Evolutionary conservation across 2,888 invertebrate genomes (phyloP), one percentile per base, ranked within the genome.

Genomic region (Agrotis segetum): DNA sequence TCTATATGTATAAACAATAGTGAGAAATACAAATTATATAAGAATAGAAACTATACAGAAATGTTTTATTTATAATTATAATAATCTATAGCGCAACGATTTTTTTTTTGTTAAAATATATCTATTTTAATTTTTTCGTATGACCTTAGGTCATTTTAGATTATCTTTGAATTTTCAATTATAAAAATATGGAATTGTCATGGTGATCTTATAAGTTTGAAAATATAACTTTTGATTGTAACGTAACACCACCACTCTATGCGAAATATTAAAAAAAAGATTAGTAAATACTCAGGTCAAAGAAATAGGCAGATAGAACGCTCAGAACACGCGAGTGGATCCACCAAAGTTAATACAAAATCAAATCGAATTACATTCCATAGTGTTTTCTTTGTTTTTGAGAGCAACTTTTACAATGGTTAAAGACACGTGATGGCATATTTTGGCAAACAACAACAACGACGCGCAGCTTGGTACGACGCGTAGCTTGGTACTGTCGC

Each of bases 21-120:
- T 85, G 86, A 84, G 77, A 85, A 81, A 74, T 78, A 84, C 76
- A 84, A 84, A 84, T 78, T 77, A 81, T 84, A 55, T 84, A 73
- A 65, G 59, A 65, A 76, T 73, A 84, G 61, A 60, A 74, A 63
- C 52, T 75, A 69, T 67, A 83, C 66, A 72, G 44, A 78, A 77
- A 75, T 55, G 58, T 81, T 84, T 84, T 84, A 80, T 85, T 82
- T 82, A 80, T 63, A 66, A 59, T 46, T 61, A 71, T 72, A 58
- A 60, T 61, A 75, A 74, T 72, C 21, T 68, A 17, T 75, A 81
- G 67, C 63, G 72, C 71, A 71, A 68, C 74, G 61, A 73, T 69
- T 71, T 58, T 70, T 73, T 71, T 71, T 64, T 59, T 61, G n/a
- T 49, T 60, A 44, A 74, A 72, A 71, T 70, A 66, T 59, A 59